These are phyloP conservation scores for Drosophila mettleri DNA, from an alignment of 2,888 invertebrate genomes.

Conservation along the genomic window DNA sequence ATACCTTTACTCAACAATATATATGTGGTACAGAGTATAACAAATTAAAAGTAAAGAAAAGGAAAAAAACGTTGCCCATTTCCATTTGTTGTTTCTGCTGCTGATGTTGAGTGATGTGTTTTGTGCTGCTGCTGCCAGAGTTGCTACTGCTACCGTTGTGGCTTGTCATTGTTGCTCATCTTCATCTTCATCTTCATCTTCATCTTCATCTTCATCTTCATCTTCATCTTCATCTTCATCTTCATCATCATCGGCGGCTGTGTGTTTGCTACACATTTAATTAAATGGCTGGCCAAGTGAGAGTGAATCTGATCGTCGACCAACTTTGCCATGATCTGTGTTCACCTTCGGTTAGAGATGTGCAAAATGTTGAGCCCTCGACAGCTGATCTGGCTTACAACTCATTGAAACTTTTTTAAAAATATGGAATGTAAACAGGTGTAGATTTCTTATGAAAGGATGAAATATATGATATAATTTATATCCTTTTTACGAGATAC, in stretches of 20 bases:
- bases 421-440: too few relatives aligned
- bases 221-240: slow-evolving; percentile 57
- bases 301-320: slow-evolving; percentile 52
- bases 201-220: slow-evolving; percentile 47
- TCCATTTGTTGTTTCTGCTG: slow-evolving; percentile 49
- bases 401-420: neutral
- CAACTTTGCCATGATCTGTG: slow-evolving; percentile 40
- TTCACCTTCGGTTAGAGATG: slow-evolving; percentile 36
- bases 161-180: slow-evolving; percentile 49
- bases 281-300: slow-evolving; percentile 48
- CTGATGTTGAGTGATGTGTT: slow-evolving; percentile 45
- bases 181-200: slow-evolving; percentile 60
- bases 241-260: slow-evolving; percentile 37
- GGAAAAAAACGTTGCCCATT: slow-evolving; percentile 48
- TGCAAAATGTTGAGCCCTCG: slow-evolving; percentile 11
- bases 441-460: too few relatives aligned
- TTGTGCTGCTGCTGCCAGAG: slow-evolving; percentile 29
- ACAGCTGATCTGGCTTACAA: neutral
- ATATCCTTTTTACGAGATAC: too few relatives aligned
- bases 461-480: too few relatives aligned
- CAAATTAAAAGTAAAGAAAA: neutral
- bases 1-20: neutral
- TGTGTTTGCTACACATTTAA: slow-evolving; percentile 59
- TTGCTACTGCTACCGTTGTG: slow-evolving; percentile 15
- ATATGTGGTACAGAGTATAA: neutral